phyloP scores from a whole-genome alignment of 2,888 invertebrate genomes.

The Creontiades dilutus region DNA sequence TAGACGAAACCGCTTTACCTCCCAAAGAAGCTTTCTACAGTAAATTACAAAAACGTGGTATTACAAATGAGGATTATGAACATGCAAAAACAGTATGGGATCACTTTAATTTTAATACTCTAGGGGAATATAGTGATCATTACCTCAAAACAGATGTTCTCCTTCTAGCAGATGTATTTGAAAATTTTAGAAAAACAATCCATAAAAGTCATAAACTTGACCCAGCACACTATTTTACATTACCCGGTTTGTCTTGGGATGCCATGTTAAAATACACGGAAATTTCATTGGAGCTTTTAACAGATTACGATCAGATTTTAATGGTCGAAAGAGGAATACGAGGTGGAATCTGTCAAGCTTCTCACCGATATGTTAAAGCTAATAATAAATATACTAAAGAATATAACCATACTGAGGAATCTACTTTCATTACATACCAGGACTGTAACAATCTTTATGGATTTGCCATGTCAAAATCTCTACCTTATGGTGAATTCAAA shows the following conservation, averaged over 20 bases:
- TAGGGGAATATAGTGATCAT: too few species aligned
- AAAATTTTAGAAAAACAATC: conserved; percentile 70
- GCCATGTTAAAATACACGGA: conserved; percentile 77
- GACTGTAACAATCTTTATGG: conserved; percentile 77
- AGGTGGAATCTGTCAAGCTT: conserved; percentile 76
- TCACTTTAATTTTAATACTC: too few species aligned
- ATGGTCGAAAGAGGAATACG: conserved; percentile 73
- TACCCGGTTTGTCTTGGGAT: conserved; percentile 77
- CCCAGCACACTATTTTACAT: conserved; percentile 77
- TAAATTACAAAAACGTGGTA: too few species aligned
- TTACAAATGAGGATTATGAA: too few species aligned
- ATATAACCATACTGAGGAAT: conserved; percentile 75
- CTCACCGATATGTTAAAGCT: conserved; percentile 76
- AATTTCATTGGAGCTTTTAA: conserved; percentile 77
- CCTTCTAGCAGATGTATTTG: too few species aligned
- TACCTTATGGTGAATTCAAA: conserved; percentile 76
- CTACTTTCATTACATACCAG: conserved; percentile 77
- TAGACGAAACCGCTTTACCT: too few species aligned
- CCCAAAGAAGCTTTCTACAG: too few species aligned
- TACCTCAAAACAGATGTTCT: too few species aligned
- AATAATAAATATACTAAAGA: conserved; percentile 77
- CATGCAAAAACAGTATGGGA: too few species aligned
- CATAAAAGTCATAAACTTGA: conserved; percentile 76
- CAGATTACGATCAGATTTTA: conserved; percentile 74
- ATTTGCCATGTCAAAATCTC: too few species aligned